Evolutionary conservation across 2,888 invertebrate genomes (phyloP), one percentile per base, ranked within the genome.

Genomic region (Chrysodeixis includens): DNA sequence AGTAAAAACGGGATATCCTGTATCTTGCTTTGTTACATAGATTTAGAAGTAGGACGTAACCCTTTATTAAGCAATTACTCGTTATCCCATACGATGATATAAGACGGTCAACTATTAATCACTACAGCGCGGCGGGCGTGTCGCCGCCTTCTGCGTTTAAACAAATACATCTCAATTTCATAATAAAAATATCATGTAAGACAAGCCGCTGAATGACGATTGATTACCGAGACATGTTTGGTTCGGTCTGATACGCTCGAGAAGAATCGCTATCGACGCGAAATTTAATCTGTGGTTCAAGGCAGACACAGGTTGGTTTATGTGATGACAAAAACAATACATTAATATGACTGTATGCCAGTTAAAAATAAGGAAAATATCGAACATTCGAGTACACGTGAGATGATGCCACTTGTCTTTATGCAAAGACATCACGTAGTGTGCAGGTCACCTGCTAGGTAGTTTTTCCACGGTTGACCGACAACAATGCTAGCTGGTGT

Each of bases 281-380:
- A 92, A 93, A 93, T 91, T 86, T 86, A 92, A 90, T 84, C 92
- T 86, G 67, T 88, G 85, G 90, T 90, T 92, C 93, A 94, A 94
- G 93, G 94, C 84, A 84, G 84, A 74, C 62, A 78, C 81, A 79
- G 84, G 87, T 85, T 85, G 84, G 88, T 91, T 89, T 86, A 88
- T 76, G 85, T 78, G 78, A 78, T 76, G 80, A 86, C 88, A 87
- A 90, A 87, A 89, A 88, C 83, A 83, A 81, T 83, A 81, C 71
- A 58, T 71, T 74, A 69, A 68, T 18, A 74, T 70, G 72, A 77
- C 81, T 76, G 71, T 67, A 78, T 77, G 76, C 62, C 74, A 52
- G 78, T 75, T 76, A 78, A 76, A 72, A 57, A 57, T 68, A 71
- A 74, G 78, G 80, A 79, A 78, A 78, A 76, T 63, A 51, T 55